Conservation (phyloP, 2,888 invertebrate genomes). For the Fragum fragum region DNA sequence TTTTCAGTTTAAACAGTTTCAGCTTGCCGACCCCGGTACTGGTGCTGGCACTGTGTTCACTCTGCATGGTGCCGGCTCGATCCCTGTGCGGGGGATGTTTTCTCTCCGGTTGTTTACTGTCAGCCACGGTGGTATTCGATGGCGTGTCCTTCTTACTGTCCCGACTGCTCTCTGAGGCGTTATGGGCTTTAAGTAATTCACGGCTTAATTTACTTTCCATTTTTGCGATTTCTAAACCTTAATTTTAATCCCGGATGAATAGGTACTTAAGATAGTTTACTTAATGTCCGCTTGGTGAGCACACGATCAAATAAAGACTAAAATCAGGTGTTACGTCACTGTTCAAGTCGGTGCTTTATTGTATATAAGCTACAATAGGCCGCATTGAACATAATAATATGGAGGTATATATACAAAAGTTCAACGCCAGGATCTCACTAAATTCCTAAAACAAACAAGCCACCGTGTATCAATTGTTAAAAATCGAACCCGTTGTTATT, state of each 20-base stretch:
- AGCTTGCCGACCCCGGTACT: conserved; percentile 58
- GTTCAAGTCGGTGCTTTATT: conserved; percentile 7
- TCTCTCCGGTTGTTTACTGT: not conserved
- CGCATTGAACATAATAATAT: not conserved
- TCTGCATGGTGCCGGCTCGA: conserved; percentile 50
- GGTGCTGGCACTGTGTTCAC: conserved; percentile 58
- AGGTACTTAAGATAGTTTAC: conserved; percentile 26
- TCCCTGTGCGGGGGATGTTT: conserved; percentile 26
- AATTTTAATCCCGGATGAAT: conserved; percentile 26
- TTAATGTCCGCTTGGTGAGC: conserved; percentile 20
- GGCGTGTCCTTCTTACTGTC: conserved; percentile 19
- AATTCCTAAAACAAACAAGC: conserved; percentile 28
- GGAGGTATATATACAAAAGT: not conserved
- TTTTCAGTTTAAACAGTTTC: conserved; percentile 61
- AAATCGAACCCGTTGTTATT: conserved; percentile 31
- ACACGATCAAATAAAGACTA: not conserved
- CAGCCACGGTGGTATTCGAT: not conserved
- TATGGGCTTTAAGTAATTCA: conserved; percentile 55
- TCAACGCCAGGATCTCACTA: conserved; percentile 4
- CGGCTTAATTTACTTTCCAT: conserved; percentile 61
- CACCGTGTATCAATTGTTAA: conserved; percentile 23
- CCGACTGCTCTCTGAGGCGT: conserved; percentile 35
- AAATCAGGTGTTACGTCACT: conserved; percentile 1
- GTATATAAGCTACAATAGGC: not conserved
- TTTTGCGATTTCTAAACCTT: not conserved